phyloP scores from a whole-genome alignment of 64 coral and sea anemone genomes.

The Platygyra sinensis region DNA sequence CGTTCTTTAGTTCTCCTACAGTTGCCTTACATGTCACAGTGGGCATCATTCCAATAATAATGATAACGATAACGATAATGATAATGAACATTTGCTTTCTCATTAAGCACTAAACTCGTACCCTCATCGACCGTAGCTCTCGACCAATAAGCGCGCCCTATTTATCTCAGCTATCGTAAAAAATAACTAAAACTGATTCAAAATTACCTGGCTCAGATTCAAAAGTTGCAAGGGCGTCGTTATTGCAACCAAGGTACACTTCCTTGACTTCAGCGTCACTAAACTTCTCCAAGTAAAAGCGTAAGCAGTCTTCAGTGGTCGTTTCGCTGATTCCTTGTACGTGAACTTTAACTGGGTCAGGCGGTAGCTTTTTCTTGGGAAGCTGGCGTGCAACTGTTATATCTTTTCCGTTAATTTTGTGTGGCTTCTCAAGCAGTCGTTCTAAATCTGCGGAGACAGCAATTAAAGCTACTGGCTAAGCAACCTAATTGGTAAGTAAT shows the following conservation, averaged over 20 bases:
- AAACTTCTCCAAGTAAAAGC: constrained; percentile 50
- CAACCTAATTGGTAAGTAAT: too few species aligned
- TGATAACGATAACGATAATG: too few species aligned
- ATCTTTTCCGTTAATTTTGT: not conserved
- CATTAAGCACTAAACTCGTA: too few species aligned
- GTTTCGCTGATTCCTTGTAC: constrained; percentile 46
- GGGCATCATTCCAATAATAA: too few species aligned
- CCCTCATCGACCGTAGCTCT: too few species aligned
- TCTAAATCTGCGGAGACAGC: not conserved
- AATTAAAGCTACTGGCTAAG: too few species aligned
- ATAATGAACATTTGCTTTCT: too few species aligned
- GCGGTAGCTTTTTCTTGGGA: constrained; percentile 49
- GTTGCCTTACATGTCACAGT: too few species aligned
- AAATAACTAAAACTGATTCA: not conserved
- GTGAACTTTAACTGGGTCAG: constrained; percentile 45
- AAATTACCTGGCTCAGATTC: constrained; percentile 41
- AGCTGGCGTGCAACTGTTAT: not conserved
- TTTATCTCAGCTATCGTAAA: too few species aligned
- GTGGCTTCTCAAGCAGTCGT: not conserved
- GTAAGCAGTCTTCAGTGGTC: constrained; percentile 42
- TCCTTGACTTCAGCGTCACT: constrained; percentile 30
- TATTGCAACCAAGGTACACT: constrained; percentile 24
- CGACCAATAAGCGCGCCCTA: too few species aligned
- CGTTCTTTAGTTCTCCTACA: too few species aligned
- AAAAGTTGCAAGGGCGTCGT: constrained; percentile 48